These are phyloP conservation scores for Phaethornis superciliosus DNA, from an alignment of 2,113 vertebrate genomes.

Conservation along the genomic window DNA sequence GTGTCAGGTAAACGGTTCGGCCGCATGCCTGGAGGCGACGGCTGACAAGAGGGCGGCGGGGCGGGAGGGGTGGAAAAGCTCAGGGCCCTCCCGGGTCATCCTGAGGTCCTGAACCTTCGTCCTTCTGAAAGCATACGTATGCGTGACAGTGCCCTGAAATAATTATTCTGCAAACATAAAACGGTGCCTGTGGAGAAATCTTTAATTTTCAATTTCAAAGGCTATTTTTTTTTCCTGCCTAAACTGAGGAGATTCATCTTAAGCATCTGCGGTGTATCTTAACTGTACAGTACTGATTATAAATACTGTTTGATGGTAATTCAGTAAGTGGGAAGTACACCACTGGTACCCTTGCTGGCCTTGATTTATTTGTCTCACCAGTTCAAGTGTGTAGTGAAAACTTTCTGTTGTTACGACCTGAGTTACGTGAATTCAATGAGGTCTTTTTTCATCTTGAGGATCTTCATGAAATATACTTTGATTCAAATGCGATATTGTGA, in stretches of 20 bases:
- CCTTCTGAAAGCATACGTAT: rapidly evolving
- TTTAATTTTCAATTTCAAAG: not conserved
- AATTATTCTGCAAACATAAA: rapidly evolving
- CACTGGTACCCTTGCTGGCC: not conserved
- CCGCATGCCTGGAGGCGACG: not conserved
- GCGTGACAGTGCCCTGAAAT: not conserved
- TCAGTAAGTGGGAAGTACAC: not conserved
- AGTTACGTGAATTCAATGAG: not conserved
- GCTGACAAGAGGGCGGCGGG: not conserved
- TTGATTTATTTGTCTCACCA: not conserved
- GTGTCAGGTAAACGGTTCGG: not conserved
- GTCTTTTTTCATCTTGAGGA: not conserved
- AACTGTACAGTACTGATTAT: rapidly evolving
- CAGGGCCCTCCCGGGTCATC: rapidly evolving
- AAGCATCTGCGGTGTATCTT: not conserved
- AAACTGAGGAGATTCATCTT: not conserved
- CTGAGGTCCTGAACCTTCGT: rapidly evolving
- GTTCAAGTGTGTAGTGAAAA: not conserved
- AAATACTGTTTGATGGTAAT: not conserved
- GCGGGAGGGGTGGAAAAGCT: too few relatives aligned
- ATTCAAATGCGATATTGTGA: not conserved
- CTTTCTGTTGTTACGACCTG: rapidly evolving
- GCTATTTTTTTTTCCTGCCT: not conserved
- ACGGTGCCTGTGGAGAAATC: not conserved
- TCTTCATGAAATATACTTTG: not conserved